A percentile compares a stretch with the other conserved stretches of the same genome.
These are phyloP conservation scores for Xyrichtys novacula DNA, from an alignment of 2,797 vertebrate genomes.

Conservation along the genomic window DNA sequence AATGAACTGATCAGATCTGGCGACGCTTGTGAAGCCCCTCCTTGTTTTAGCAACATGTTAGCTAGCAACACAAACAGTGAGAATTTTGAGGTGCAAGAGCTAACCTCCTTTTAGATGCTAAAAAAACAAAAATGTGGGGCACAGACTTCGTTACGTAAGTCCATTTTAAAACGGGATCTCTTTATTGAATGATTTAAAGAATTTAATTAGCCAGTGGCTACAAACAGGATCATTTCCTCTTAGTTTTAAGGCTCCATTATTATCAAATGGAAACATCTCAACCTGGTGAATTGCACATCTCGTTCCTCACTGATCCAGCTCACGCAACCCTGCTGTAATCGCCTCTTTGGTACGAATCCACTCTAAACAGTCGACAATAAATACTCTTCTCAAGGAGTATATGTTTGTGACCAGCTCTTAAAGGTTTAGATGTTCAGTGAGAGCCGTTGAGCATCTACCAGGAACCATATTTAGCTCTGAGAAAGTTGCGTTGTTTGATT, in stretches of 20 bases:
- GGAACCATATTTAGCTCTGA: constrained; percentile 13
- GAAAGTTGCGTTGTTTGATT: constrained; percentile 34
- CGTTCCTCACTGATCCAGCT: not conserved
- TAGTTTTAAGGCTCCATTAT: not conserved
- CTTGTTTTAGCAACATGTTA: not conserved
- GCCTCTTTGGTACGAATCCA: not conserved
- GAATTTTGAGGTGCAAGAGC: not conserved
- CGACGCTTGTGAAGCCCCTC: not conserved
- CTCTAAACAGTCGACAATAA: not conserved
- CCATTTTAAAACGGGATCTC: not conserved
- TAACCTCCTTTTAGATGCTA: not conserved
- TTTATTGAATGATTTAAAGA: not conserved
- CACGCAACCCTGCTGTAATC: not conserved
- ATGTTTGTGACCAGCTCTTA: not conserved
- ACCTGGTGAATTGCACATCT: not conserved
- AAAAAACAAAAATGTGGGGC: not conserved
- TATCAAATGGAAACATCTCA: not conserved
- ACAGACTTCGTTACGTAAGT: not conserved
- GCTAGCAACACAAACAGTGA: not conserved
- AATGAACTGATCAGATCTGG: not conserved
- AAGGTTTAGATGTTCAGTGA: not conserved
- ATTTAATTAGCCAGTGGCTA: not conserved
- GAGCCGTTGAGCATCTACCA: not conserved
- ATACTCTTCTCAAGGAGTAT: not conserved
- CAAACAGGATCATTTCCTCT: not conserved